Evolutionary conservation across 2,888 invertebrate genomes (phyloP).

Genomic region (Amphimallon solstitiale): DNA sequence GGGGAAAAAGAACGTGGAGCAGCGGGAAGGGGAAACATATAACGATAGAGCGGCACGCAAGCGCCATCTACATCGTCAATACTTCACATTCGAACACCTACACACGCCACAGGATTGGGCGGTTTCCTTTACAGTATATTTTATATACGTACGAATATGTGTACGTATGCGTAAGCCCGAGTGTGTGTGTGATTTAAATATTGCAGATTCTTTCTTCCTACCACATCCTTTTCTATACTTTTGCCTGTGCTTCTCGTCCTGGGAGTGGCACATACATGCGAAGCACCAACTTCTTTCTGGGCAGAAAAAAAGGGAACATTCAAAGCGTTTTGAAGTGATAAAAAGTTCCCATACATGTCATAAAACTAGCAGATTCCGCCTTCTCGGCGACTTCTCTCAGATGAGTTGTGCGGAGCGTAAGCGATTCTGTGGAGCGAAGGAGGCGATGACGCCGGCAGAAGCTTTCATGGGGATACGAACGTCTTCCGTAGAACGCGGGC

Average conservation of each 20-base stretch:
- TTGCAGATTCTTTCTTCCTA: neutral
- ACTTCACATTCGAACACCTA: slow-evolving; percentile 63
- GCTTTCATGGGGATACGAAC: slow-evolving; percentile 14
- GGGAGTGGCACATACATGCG: neutral
- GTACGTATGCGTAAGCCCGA: neutral
- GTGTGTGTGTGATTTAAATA: neutral
- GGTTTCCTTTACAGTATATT: slow-evolving; percentile 45
- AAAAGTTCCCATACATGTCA: slow-evolving; percentile 48
- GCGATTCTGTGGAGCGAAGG: slow-evolving; percentile 48
- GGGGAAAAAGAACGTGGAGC: slow-evolving; percentile 39
- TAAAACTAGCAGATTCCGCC: slow-evolving; percentile 50
- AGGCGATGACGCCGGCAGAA: slow-evolving; percentile 9
- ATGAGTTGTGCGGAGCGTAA: slow-evolving; percentile 53
- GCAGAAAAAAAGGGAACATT: slow-evolving; percentile 45
- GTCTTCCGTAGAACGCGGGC: slow-evolving; percentile 48
- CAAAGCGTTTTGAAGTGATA: slow-evolving; percentile 46
- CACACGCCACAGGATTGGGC: slow-evolving; percentile 58
- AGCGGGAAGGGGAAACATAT: slow-evolving; percentile 29
- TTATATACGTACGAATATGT: slow-evolving; percentile 13
- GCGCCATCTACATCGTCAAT: slow-evolving; percentile 60
- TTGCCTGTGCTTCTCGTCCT: neutral
- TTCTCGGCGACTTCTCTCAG: slow-evolving; percentile 49
- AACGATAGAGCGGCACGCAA: slow-evolving; percentile 54
- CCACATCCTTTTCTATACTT: too few relatives aligned
- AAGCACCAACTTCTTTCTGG: slow-evolving; percentile 5